Conservation (phyloP, 2,797 vertebrate species). For the Lepidocolaptes lacrymiger region DNA sequence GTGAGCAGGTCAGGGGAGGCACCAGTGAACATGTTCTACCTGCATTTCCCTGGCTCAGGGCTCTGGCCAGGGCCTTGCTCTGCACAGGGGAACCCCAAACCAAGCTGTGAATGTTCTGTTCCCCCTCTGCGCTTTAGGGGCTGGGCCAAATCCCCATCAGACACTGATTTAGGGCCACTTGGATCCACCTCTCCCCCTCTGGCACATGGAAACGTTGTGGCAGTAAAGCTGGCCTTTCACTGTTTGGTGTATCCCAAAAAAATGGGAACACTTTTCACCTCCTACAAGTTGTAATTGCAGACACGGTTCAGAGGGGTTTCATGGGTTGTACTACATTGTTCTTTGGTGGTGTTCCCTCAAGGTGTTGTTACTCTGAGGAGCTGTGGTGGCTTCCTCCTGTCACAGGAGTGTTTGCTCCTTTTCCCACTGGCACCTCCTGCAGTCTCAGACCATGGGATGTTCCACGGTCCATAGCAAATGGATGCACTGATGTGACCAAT, state of each 20-base stretch:
- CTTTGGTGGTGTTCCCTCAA: background rate
- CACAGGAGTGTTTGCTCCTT: background rate
- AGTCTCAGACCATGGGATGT: background rate
- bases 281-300: background rate
- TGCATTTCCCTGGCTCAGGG: background rate
- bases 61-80: background rate
- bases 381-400: rapidly evolving
- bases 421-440: background rate
- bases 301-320: background rate
- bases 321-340: rapidly evolving
- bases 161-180: background rate
- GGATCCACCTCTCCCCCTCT: background rate
- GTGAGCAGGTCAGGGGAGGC: background rate
- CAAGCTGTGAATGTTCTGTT: background rate
- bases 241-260: background rate
- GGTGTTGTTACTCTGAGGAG: background rate
- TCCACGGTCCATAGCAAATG: background rate
- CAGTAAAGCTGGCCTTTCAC: background rate
- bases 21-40: rapidly evolving
- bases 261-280: background rate
- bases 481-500: background rate
- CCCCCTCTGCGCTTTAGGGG: background rate
- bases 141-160: background rate
- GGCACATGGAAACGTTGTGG: rapidly evolving
- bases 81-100: background rate